These are phyloP conservation scores for Montipora efflorescens DNA, from an alignment of 64 coral and sea anemone species.

Conservation along the genomic window DNA sequence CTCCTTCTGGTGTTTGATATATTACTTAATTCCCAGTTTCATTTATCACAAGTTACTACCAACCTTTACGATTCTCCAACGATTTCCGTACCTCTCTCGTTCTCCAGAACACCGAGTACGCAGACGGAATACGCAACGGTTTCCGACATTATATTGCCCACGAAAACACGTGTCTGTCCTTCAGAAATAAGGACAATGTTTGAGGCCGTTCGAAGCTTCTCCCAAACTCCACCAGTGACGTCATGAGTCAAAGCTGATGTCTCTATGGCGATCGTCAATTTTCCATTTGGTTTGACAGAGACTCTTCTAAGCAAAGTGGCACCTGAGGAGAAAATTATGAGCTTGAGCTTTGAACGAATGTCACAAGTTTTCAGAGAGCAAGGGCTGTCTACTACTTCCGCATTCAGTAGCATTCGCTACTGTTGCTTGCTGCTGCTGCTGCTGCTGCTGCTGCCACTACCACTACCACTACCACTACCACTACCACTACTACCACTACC, in stretches of 20 bases:
- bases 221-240: conserved; percentile 81
- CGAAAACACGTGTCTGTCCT: conserved; percentile 77
- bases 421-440: too few relatives aligned
- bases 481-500: too few relatives aligned
- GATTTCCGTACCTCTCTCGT: conserved; percentile 63
- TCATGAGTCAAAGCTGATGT: conserved; percentile 76
- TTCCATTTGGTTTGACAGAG: conserved; percentile 48
- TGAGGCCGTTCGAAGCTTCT: conserved; percentile 75
- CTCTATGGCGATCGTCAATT: conserved; percentile 67
- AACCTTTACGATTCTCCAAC: not conserved
- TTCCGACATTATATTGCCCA: conserved; percentile 63
- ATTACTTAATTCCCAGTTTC: not conserved
- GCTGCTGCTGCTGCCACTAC: too few relatives aligned
- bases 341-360: not conserved
- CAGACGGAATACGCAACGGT: conserved; percentile 52
- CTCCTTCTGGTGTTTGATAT: too few relatives aligned
- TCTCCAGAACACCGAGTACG: conserved; percentile 30
- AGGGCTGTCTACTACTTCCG: not conserved
- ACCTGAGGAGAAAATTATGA: conserved; percentile 32
- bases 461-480: too few relatives aligned
- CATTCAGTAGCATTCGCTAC: too few relatives aligned
- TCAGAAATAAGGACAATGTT: conserved; percentile 75
- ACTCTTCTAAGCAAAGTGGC: conserved; percentile 70
- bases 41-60: not conserved
- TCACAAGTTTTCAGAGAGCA: not conserved